Evolutionary conservation across 2,113 vertebrate genomes (phyloP).

Genomic region (Pollachius pollachius): DNA sequence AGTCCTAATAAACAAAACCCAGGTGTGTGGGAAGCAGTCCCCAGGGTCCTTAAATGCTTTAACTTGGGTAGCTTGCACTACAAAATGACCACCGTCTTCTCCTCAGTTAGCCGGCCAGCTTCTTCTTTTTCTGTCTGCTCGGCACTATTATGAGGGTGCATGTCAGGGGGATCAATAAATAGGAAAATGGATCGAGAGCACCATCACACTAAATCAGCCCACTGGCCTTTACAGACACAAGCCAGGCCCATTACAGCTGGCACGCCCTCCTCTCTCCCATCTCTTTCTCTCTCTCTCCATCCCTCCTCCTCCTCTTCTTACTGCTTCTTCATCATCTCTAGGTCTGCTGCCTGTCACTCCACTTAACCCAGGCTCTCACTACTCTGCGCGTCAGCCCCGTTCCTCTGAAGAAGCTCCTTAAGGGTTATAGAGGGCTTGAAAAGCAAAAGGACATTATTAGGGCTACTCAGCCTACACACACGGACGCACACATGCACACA

Average conservation of each 20-base stretch:
- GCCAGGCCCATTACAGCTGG: conserved; percentile 52
- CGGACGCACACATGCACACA: conserved; percentile 8
- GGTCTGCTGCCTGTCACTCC: conserved; percentile 7
- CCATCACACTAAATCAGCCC: conserved; percentile 59
- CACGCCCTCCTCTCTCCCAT: conserved; percentile 26
- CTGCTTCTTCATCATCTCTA: neutral
- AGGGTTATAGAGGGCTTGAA: conserved; percentile 13
- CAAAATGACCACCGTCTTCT: conserved; percentile 43
- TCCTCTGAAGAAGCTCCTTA: neutral
- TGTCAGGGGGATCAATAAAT: conserved; percentile 61
- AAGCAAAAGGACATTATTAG: conserved; percentile 16
- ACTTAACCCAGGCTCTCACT: neutral
- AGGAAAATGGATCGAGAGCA: conserved; percentile 60
- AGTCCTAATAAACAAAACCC: neutral
- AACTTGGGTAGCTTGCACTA: conserved; percentile 34
- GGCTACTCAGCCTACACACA: conserved; percentile 26
- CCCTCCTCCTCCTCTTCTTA: conserved; percentile 1
- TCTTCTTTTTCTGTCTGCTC: conserved; percentile 56
- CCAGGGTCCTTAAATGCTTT: conserved; percentile 17
- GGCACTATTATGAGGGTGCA: conserved; percentile 59
- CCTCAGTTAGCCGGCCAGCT: conserved; percentile 48
- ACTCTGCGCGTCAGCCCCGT: neutral
- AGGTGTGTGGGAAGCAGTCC: neutral
- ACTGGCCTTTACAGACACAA: conserved; percentile 42
- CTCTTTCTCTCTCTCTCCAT: conserved; percentile 20